Evolutionary conservation across 2,113 vertebrate species (phyloP).

Genomic region (Chascanopsetta lugubris): DNA sequence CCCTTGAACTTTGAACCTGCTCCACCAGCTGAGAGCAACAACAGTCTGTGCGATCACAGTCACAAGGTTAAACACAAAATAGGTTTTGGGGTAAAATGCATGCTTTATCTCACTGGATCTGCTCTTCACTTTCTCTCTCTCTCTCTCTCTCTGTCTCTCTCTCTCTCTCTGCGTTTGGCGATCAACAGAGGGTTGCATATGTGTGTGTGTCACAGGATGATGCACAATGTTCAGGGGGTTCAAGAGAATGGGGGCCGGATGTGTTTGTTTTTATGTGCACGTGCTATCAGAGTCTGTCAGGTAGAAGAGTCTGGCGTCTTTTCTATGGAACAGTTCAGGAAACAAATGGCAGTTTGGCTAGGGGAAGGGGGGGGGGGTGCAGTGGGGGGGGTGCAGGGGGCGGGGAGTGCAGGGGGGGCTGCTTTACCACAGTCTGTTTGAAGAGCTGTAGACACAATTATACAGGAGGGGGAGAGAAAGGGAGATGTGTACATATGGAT

Average conservation of each 20-base stretch:
- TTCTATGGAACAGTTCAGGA: background rate
- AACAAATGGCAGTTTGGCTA: background rate
- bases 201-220: background rate
- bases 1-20: slow-evolving; percentile 45
- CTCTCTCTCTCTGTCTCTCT: too few species aligned
- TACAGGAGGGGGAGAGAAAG: background rate
- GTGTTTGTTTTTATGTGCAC: background rate
- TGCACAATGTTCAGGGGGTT: background rate
- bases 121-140: too few species aligned
- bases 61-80: slow-evolving; percentile 20
- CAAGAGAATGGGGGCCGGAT: background rate
- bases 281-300: background rate
- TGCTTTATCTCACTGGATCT: too few species aligned
- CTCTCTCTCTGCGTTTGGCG: too few species aligned
- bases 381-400: too few species aligned
- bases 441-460: background rate
- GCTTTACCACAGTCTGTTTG: background rate
- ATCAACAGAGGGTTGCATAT: background rate
- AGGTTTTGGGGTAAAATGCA: background rate
- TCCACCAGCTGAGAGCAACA: slow-evolving; percentile 49
- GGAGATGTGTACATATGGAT: too few species aligned
- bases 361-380: too few species aligned
- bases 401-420: background rate
- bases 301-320: background rate
- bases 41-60: slow-evolving; percentile 32